Conservation (phyloP, 2,113 vertebrate genomes). For the Plotosus lineatus region DNA sequence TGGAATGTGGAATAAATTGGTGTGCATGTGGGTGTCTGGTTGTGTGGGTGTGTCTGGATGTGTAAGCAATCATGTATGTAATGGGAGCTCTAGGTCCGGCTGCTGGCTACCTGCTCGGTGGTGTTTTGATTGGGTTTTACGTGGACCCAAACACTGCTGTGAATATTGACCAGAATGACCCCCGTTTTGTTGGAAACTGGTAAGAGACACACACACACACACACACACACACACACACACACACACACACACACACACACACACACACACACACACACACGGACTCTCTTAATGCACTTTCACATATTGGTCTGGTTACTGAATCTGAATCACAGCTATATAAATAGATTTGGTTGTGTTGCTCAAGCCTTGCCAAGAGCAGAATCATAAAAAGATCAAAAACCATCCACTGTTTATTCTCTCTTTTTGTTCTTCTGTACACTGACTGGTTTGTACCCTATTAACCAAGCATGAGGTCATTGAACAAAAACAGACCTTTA, state of each 20-base stretch:
- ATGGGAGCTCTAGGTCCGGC: constrained; percentile 98
- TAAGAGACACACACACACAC: constrained; percentile 77
- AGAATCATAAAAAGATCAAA: not conserved
- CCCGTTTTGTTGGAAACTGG: constrained; percentile 98
- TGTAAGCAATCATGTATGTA: constrained; percentile 94
- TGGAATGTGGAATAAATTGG: too few relatives aligned
- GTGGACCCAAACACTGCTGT: constrained; percentile 88
- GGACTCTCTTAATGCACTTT: not conserved
- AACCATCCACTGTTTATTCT: not conserved
- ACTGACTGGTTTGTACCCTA: too few relatives aligned
- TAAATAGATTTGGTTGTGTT: not conserved
- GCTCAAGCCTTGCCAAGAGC: not conserved
- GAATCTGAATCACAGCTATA: not conserved
- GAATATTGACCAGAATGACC: constrained; percentile 92
- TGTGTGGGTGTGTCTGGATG: constrained; percentile 33
- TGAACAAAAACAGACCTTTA: too few relatives aligned
- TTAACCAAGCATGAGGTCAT: too few relatives aligned
- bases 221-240: too few relatives aligned
- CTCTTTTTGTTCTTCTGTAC: not conserved
- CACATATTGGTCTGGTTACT: not conserved
- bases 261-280: too few relatives aligned
- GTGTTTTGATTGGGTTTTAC: constrained; percentile 96
- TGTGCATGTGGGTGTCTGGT: constrained; percentile 11
- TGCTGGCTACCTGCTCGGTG: constrained; percentile 93
- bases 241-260: too few relatives aligned